These are phyloP conservation scores for Drosophila leontia DNA, from an alignment of 1,140 invertebrate genomes.

Conservation along the genomic window DNA sequence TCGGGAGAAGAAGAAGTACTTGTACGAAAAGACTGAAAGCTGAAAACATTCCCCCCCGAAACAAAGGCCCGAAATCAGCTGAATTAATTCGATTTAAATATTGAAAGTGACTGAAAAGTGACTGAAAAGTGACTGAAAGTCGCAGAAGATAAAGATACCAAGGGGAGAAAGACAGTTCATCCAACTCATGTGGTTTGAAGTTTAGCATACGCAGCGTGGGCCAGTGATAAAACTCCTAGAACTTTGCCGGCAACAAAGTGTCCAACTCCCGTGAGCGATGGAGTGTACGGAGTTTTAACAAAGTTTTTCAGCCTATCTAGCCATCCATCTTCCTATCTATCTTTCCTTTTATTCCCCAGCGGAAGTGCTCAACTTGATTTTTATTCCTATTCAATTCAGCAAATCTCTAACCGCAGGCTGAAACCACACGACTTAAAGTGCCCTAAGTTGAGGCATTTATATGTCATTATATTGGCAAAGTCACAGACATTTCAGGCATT, in stretches of 20 bases:
- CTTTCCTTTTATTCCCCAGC: constrained; percentile 3
- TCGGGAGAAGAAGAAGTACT: constrained; percentile 1
- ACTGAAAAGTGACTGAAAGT: constrained; percentile 40
- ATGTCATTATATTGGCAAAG: constrained; percentile 56
- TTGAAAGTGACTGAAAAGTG: constrained; percentile 46
- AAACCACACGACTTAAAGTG: constrained; percentile 58
- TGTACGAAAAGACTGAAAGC: constrained; percentile 28
- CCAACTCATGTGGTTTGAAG: constrained; percentile 37
- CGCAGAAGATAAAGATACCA: not conserved
- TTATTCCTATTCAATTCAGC: constrained; percentile 25
- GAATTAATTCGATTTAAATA: constrained; percentile 31
- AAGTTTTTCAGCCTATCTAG: constrained; percentile 37
- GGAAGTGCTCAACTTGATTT: constrained; percentile 37
- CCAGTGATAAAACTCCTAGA: constrained; percentile 31
- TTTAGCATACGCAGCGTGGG: constrained; percentile 56
- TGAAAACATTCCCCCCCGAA: constrained; percentile 38
- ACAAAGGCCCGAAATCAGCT: constrained; percentile 21
- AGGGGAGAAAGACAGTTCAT: constrained; percentile 27
- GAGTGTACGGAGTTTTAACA: constrained; percentile 30
- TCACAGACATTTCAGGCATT: constrained; percentile 49
- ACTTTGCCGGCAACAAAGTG: constrained; percentile 24
- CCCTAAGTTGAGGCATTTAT: constrained; percentile 53
- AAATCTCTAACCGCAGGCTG: constrained; percentile 26
- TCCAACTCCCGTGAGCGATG: constrained; percentile 23
- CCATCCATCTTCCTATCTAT: constrained; percentile 28